Conservation (phyloP, 2,888 invertebrate genomes). For the Boloria selene region DNA sequence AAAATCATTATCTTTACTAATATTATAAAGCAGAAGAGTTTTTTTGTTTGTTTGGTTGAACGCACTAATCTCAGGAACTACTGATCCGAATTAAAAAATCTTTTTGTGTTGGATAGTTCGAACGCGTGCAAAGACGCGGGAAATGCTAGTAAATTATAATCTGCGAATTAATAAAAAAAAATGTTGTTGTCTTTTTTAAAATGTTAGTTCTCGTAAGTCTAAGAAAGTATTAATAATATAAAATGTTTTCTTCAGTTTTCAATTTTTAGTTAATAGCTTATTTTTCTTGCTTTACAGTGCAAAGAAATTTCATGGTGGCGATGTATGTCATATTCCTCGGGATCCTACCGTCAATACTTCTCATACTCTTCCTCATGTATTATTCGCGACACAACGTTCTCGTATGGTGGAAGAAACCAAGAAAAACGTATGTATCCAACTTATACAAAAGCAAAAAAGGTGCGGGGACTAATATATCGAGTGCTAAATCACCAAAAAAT, state of each 20-base stretch:
- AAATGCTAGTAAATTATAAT: too few species aligned
- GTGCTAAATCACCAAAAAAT: constrained; percentile 3
- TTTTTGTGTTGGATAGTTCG: too few species aligned
- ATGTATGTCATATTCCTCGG: constrained; percentile 94
- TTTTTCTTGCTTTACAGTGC: constrained; percentile 79
- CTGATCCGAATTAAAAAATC: too few species aligned
- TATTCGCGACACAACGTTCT: constrained; percentile 87
- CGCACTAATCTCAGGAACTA: too few species aligned
- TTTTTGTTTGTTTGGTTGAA: too few species aligned
- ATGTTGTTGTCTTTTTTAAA: too few species aligned
- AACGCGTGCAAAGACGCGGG: too few species aligned
- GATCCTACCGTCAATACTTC: constrained; percentile 88
- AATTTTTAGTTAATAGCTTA: background rate
- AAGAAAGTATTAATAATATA: background rate
- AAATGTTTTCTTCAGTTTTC: background rate
- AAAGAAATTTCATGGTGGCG: constrained; percentile 89
- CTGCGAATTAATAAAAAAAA: too few species aligned
- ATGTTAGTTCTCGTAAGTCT: too few species aligned
- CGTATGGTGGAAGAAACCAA: constrained; percentile 77
- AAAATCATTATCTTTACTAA: too few species aligned
- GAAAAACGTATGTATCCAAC: constrained; percentile 75
- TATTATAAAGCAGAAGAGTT: too few species aligned
- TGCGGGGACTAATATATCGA: constrained; percentile 40
- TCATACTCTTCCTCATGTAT: constrained; percentile 87
- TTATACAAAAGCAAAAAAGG: constrained; percentile 43